Base-by-base conservation (phyloP, 2,888 invertebrate genomes). In the Cataglyphis cursor region DNA sequence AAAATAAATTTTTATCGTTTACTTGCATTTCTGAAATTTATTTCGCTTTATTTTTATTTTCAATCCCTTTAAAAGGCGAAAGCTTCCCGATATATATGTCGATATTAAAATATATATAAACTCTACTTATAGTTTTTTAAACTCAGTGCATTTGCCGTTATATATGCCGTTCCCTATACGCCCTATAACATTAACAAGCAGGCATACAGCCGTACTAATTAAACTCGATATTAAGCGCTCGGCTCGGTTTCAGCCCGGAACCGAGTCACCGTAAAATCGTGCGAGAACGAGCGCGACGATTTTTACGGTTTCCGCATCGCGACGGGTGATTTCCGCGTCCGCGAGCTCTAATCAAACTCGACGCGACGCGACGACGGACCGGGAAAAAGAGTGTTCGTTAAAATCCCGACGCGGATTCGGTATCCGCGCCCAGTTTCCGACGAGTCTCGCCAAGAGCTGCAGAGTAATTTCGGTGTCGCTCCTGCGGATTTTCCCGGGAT, bases 321-420 rank as follows among this genome's bases (percentile, higher is more conserved):
- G 54, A 59, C 78, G 44, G 72, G 35, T 59, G 59, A 80, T 80
- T 80, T 80, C 59, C 72, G 72, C 78, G 21, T 78, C 31, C 72
- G 15, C 35, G 78, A 31, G 18, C 59, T 59, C 72, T 80, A 72
- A 78, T 80, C 59, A 80, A 59, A 80, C 57, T 31, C 70, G 44
- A 70, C 31, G 70, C 70, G 38, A 10, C 57, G 48, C 48, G 28
- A 24, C 57, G 24, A 9, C 38, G 18, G 57, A 57, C 31, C 31
- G 44, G 44, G 38, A 35, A 38, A 48, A 64, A 59, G 72, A 31
- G 31, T 24, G 44, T 59, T 80, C 78, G 78, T 80, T 80, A 72
- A 80, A 80, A 72, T 72, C 78, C 72, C 72, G 28, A 51, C 31
- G 68, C 31, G n/a, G n/a, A 24, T 59, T 59, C 59, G 18, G 72